Percentiles rank a stretch among this genome's conserved stretches.
These are phyloP conservation scores for Esox masquinongy DNA, from an alignment of 2,797 vertebrate genomes.

Conservation along the genomic window DNA sequence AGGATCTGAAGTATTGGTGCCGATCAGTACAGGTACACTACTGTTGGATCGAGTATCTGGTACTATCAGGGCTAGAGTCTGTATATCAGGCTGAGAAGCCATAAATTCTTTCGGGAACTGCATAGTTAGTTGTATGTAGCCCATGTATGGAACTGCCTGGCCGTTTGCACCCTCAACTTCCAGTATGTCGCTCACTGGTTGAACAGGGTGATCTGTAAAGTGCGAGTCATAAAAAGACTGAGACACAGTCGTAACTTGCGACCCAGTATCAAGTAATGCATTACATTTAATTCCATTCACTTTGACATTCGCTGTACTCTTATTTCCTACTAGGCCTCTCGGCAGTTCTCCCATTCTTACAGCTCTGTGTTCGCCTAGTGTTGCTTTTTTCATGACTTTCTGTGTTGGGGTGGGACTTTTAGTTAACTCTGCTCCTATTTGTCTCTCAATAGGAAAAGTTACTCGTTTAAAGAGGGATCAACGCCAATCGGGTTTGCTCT, in stretches of 20 bases:
- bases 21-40: too few relatives aligned
- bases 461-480: not conserved
- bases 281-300: not conserved
- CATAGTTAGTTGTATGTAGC: not conserved
- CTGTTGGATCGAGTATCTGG: too few relatives aligned
- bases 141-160: slow-evolving; percentile 7
- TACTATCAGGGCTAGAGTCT: too few relatives aligned
- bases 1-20: too few relatives aligned
- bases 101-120: too few relatives aligned
- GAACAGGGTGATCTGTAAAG: not conserved
- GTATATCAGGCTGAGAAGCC: too few relatives aligned
- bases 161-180: slow-evolving; percentile 21
- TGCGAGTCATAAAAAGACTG: slow-evolving; percentile 8
- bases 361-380: too few relatives aligned
- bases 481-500: not conserved
- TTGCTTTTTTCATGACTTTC: too few relatives aligned
- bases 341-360: not conserved
- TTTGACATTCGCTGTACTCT: slow-evolving; percentile 1
- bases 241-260: slow-evolving; percentile 19
- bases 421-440: not conserved
- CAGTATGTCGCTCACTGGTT: slow-evolving; percentile 6
- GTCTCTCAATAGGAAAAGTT: not conserved
- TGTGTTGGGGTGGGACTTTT: not conserved
- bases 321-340: slow-evolving; percentile 6
- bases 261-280: slow-evolving; percentile 25